Conservation (phyloP, 2,113 vertebrate species). For the Trinectes maculatus region DNA sequence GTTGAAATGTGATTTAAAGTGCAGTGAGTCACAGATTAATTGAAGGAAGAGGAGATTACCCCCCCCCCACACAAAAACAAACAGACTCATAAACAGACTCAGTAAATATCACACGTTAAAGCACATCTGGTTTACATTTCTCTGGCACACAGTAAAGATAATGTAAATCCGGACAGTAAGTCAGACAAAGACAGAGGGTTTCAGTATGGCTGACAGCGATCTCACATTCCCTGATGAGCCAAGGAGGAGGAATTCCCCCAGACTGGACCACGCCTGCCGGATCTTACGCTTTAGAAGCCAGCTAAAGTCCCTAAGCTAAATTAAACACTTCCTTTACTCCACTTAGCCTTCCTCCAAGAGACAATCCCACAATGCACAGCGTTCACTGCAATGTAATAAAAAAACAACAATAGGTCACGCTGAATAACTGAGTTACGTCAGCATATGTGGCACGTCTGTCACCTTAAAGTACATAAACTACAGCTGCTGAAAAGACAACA, state of each 20-base stretch:
- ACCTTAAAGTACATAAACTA: no score
- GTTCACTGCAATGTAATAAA: conserved; percentile 23
- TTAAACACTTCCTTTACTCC: conserved; percentile 72
- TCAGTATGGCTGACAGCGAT: conserved; percentile 23
- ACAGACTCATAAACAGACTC: neutral
- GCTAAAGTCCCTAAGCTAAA: conserved; percentile 72
- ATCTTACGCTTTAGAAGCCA: conserved; percentile 45
- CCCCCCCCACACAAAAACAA: conserved; percentile 1
- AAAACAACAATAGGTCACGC: conserved; percentile 30
- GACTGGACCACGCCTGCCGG: conserved; percentile 70
- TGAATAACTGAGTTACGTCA: neutral
- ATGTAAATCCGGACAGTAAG: neutral
- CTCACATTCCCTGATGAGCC: conserved; percentile 46
- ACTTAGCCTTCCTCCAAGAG: conserved; percentile 57
- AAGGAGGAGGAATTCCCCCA: conserved; percentile 73
- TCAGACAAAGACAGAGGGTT: conserved; percentile 19
- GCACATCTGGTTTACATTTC: conserved; percentile 9
- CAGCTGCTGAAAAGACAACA: no score
- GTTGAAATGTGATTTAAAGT: conserved; percentile 16
- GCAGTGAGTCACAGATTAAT: conserved; percentile 42
- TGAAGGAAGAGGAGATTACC: conserved; percentile 8
- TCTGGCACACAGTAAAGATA: neutral
- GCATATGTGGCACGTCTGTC: no score
- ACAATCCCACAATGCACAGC: conserved; percentile 18
- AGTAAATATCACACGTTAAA: neutral